Evolutionary conservation across 1,140 invertebrate genomes (phyloP), one percentile per base, ranked within the genome.

Genomic region (Propsilocerus akamusi): DNA sequence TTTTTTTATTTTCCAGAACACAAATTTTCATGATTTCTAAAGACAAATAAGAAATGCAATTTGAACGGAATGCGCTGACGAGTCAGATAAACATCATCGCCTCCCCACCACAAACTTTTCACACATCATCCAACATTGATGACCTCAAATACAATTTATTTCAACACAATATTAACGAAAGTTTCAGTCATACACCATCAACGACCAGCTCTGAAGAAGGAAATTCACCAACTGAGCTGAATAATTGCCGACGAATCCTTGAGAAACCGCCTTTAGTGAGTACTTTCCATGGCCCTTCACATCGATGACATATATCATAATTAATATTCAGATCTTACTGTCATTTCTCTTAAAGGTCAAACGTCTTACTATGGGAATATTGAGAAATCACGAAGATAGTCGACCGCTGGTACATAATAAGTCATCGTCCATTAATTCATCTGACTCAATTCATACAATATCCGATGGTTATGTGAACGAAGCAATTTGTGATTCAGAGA

Each of bases 151-250:
- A 41, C 17, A 41, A 41, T 41, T 10, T 41, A 1, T 41, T 41
- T 17, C 34, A 41, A 8, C 34, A 41, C 22, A 41, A 17, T 41
- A 8, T 41, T 61, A 28, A 60, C 59, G 62, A 63, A 30, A 47
- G 60, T 59, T 69, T 72, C 54, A 66, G 69, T 51, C 64, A 64
- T 58, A 66, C 68, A 51, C 63, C 65, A 14, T 81, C 77, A 57
- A 81, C 81, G 17, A 83, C 81, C 46, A 83, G 80, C 61, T 86
- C 83, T 53, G 83, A 87, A 62, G 85, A 87, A 64, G 85, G 82
- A 60, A 85, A 84, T 67, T 89, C 85, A 23, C 85, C 85, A n/a
- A 86, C 85, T 37, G 85, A 88, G 68, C 72, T 88, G 54, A 87
- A 87, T 69, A 84, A 83, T 56, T 87, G 85, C 64, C 81, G 85